Evolutionary conservation across 2,113 vertebrate genomes (phyloP), one percentile per base, ranked within the genome.

Genomic region (Rallus limicola): DNA sequence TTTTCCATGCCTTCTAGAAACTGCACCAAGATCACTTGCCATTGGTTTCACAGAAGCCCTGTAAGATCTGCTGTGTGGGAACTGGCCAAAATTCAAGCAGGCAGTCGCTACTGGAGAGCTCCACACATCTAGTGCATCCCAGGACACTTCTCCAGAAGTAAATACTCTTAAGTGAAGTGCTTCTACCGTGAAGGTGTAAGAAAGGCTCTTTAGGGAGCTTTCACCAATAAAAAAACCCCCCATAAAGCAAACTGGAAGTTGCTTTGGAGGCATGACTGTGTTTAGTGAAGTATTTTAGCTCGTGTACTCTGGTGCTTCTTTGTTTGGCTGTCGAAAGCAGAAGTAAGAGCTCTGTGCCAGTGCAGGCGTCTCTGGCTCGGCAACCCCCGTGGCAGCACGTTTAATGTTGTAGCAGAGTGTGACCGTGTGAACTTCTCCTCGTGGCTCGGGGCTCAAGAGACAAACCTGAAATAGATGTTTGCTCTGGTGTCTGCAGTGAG

Each of bases 121-220:
- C 21, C 17, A 20, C 0, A 0, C 10, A 46, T 24, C 46, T 31
- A 29, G 9, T 19, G 10, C 21, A 10, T 74, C 34, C 52, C 44
- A 21, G n/a, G 29, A 52, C 17, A 1, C 38, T 60, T 78, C 62
- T 62, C 25, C 48, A 89, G 44, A 50, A 76, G 38, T 40, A 84
- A 82, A 68, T 48, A 14, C 16, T 59, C 26, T 52, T 21, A 50
- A 77, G 56, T 69, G 12, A 82, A 93, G 82, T 52, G 25, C 42
- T 90, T 77, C 46, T 82, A 2, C 29, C 15, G 4, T 9, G 58
- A 44, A 82, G 16, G 24, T 5, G 1, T 74, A 38, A 89, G 29
- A 67, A 59, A 24, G 1, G 20, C 16, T 74, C 5, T 29, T 70
- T 70, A 28, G 29, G 29, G 46, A 90, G 29, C 42, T 86, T 78